Evolutionary conservation across 1,140 invertebrate genomes (phyloP), one percentile per base, ranked within the genome.

Genomic region (Coptotermes formosanus): DNA sequence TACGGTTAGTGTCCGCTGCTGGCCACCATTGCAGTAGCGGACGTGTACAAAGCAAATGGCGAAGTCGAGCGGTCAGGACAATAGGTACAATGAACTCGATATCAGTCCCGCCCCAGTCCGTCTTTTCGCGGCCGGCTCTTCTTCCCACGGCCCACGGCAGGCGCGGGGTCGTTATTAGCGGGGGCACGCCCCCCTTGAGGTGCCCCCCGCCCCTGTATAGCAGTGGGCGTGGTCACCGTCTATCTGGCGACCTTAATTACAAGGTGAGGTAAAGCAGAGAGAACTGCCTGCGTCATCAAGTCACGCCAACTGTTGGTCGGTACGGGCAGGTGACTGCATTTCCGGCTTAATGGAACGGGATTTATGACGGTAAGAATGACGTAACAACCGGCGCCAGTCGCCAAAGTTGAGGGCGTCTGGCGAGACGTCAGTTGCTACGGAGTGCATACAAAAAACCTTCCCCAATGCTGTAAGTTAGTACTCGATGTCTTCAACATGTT

Each of bases 241-340:
- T 75, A 75, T 14, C 64, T 75, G 64, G 64, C 64, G 64, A 75
- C 64, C 64, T 75, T 75, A 75, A 75, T 75, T 75, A 75, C 64
- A 75, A 75, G 25, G 25, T 75, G 64, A 75, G 64, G 64, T 75
- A 30, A n/a, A 30, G 64, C n/a, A n/a, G 64, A 30, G 64, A 64
- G 59, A 75, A n/a, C 64, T 30, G 64, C 0, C 64, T 75, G 30
- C 64, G 64, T 75, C 64, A 75, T 75, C 64, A 75, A 75, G 64
- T 75, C 64, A 75, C 64, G 64, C 64, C 64, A 75, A 30, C 25
- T 30, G 25, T 30, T 25, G 8, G 64, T 75, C 64, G 64, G 64
- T 75, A 75, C 2, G 14, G 64, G 7, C 25, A 75, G n/a, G 25
- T 6, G n/a, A 25, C 64, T 75, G 64, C 25, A 75, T 9, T 75